Evolutionary conservation across 2,113 vertebrate genomes (phyloP), one percentile per base, ranked within the genome.

Genomic region (Steatornis caripensis): DNA sequence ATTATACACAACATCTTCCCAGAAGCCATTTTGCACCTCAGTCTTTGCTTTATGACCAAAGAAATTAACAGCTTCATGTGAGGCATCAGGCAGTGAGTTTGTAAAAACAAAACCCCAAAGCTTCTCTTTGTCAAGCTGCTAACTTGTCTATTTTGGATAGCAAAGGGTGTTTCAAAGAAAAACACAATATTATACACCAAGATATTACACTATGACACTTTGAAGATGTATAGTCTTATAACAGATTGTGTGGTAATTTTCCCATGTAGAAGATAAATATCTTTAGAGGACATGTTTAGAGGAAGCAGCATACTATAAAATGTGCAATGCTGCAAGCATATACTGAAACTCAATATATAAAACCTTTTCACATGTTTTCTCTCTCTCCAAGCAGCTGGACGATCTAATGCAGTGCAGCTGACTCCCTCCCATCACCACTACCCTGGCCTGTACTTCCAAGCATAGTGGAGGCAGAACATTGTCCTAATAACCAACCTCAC

Each of bases 1-100:
- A 94, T 89, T 79, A 74, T 66, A 95, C 69, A 89, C 51, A 81
- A 70, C 94, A 97, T 90, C 93, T 96, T 86, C 69, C 68, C 78
- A 20, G 30, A 95, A 97, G 88, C 66, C 80, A 69, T 70, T 95
- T 36, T 79, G 72, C 49, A 75, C 70, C 54, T 87, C 55, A 88
- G 53, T n/a, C 65, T 93, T 93, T 54, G 37, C 51, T 95, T 95
- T 92, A 71, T 75, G 70, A 93, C 83, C 74, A 92, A 87, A 85
- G 72, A 95, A 94, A 96, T 80, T 11, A 95, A 62, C 46, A 74
- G 41, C 34, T 71, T 88, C 39, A 8, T 41, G 23, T 11, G 32
- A 91, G n/a, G 45, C 34, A 22, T 39, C 86, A 91, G 84, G 68
- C 48, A 96, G 87, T 0, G 2, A 78, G 58, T 27, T 84, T 8